These are phyloP conservation scores for Motacilla alba DNA, from an alignment of 2,113 vertebrate species.

Conservation along the genomic window DNA sequence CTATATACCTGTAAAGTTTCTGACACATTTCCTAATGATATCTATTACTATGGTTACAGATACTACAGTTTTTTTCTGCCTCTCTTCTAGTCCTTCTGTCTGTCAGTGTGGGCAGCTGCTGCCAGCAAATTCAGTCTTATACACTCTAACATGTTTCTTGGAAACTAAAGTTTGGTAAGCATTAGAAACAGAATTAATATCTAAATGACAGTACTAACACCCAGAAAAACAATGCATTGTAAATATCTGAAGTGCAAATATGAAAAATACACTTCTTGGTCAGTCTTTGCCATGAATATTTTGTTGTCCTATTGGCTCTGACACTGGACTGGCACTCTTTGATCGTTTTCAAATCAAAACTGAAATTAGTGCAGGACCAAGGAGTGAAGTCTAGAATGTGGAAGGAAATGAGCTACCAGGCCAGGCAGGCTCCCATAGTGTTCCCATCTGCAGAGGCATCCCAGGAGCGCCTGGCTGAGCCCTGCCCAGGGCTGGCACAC, in stretches of 20 bases:
- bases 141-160: background rate
- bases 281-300: background rate
- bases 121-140: background rate
- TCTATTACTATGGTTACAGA: background rate
- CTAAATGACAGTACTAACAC: background rate
- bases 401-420: background rate
- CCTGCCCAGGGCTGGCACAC: background rate
- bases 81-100: background rate
- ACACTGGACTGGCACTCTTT: background rate
- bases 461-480: background rate
- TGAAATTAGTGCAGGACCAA: background rate
- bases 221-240: background rate
- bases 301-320: background rate
- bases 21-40: background rate
- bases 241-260: background rate
- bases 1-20: background rate
- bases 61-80: background rate
- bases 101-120: background rate
- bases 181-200: background rate
- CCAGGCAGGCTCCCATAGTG: fast-evolving
- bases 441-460: fast-evolving
- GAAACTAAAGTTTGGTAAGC: background rate
- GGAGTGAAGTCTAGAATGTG: background rate
- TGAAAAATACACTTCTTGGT: background rate
- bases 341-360: background rate